These are phyloP conservation scores for Oreochromis niloticus DNA, from an alignment of 2,113 vertebrate genomes.

Conservation along the genomic window DNA sequence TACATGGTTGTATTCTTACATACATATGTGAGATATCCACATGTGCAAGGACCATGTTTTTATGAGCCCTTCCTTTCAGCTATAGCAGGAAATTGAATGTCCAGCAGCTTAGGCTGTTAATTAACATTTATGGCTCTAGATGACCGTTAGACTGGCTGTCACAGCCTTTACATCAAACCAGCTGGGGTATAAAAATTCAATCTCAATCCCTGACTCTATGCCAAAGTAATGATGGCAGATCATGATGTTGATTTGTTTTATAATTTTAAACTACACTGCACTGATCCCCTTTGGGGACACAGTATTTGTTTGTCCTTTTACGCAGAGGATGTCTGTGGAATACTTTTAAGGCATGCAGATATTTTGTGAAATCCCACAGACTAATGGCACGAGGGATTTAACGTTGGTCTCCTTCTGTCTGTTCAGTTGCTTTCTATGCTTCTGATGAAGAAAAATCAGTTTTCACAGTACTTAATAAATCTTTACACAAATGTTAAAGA, in stretches of 20 bases:
- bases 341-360: not conserved
- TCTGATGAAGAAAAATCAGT: not conserved
- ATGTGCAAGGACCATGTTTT: not conserved
- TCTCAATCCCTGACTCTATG: slow-evolving; percentile 25
- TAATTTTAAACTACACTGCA: slow-evolving; percentile 16
- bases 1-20: not conserved
- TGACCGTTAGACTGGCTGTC: slow-evolving; percentile 49
- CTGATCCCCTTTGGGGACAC: not conserved
- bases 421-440: not conserved
- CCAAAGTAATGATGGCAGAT: slow-evolving; percentile 40
- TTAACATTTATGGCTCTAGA: slow-evolving; percentile 61
- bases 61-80: slow-evolving; percentile 39
- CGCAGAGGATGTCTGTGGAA: not conserved
- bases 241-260: slow-evolving; percentile 43
- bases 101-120: slow-evolving; percentile 53
- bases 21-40: not conserved
- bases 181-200: slow-evolving; percentile 52
- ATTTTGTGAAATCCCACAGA: not conserved
- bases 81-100: slow-evolving; percentile 59
- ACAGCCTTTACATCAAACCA: slow-evolving; percentile 29
- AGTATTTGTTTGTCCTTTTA: not conserved
- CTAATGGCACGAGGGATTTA: not conserved
- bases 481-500: not conserved
- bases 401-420: not conserved
- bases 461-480: not conserved